Evolutionary conservation across 92 coral and sea anemone species (phyloP), one percentile per base, ranked within the genome.

Genomic region (Parazoanthus atlanticus): DNA sequence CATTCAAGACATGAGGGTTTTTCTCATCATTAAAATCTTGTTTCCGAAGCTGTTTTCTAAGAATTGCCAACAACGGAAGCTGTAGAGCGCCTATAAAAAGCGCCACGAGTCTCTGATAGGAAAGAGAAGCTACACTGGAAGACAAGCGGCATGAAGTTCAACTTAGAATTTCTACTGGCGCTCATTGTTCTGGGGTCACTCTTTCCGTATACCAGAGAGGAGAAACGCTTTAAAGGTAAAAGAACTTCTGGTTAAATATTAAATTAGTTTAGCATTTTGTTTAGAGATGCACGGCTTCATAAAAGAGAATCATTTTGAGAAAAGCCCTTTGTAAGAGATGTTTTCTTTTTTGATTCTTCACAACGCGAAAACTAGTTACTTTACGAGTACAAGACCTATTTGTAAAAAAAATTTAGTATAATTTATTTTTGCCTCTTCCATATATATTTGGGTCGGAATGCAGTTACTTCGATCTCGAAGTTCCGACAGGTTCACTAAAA

Each of bases 11-110:
- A 74, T 23, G 47, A 74, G 79, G 79, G 12, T 3, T 41, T 19
- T 75, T 75, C 79, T 36, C 79, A 75, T 52, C 46, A 75, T 75
- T 75, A 75, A 36, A 33, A 19, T 10, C 43, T 75, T 75, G 43
- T 41, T 75, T 75, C 79, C 79, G 79, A 75, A 41, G 12, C 29
- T 41, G 10, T 75, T 75, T 75, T 75, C 29, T 75, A 49, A 33
- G 28, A 33, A 32, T 2, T 33, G 43, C 28, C 13, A 75, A 75
- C 49, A 75, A 75, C 79, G 79, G 46, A 75, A 75, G 46, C 25
- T 52, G 17, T 52, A 52, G 13, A 41, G 28, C 16, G n/a, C 29
- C 26, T 32, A 30, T 73, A 73, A 75, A 75, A 75, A 8, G 79
- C 31, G 49, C 15, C 79, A 36, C 29, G 47, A 33, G 0, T 75